Percentiles rank a stretch among this genome's conserved stretches.
phyloP scores from a whole-genome alignment of 2,113 vertebrate species.

The Acrocephalus arundinaceus region DNA sequence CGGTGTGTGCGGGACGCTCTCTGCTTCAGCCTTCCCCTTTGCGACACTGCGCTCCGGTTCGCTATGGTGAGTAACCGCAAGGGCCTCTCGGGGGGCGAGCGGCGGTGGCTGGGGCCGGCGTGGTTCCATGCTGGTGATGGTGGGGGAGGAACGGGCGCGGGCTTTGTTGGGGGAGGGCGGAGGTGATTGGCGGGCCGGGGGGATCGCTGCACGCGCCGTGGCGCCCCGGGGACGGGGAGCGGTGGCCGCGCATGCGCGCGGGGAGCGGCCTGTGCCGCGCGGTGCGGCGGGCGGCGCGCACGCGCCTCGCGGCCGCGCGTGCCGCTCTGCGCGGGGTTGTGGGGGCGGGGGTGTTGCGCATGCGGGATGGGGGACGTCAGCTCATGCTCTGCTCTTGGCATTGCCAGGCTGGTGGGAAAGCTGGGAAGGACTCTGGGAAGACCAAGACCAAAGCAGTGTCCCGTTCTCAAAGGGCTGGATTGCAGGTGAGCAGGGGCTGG shows the following conservation, averaged over 20 bases:
- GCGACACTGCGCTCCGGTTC: neutral
- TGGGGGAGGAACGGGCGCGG: neutral
- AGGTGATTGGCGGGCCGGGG: neutral
- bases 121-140: neutral
- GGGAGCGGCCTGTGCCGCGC: neutral
- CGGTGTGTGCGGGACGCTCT: neutral
- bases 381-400: neutral
- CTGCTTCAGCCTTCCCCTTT: neutral
- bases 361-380: neutral
- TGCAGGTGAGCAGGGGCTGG: constrained; percentile 81
- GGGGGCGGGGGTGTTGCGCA: neutral
- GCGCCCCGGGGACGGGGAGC: neutral
- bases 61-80: constrained; percentile 59
- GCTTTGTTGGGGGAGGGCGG: neutral
- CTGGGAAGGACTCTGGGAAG: constrained; percentile 97
- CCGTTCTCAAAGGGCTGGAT: constrained; percentile 92
- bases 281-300: neutral
- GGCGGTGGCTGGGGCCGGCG: too few relatives aligned
- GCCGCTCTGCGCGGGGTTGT: accelerated
- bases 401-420: constrained; percentile 92
- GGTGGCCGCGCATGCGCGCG: constrained; percentile 21
- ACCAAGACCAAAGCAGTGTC: constrained; percentile 97
- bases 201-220: neutral
- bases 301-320: neutral
- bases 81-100: neutral